Base-by-base conservation (phyloP, 2,113 vertebrate species). In the Podarcis muralis region DNA sequence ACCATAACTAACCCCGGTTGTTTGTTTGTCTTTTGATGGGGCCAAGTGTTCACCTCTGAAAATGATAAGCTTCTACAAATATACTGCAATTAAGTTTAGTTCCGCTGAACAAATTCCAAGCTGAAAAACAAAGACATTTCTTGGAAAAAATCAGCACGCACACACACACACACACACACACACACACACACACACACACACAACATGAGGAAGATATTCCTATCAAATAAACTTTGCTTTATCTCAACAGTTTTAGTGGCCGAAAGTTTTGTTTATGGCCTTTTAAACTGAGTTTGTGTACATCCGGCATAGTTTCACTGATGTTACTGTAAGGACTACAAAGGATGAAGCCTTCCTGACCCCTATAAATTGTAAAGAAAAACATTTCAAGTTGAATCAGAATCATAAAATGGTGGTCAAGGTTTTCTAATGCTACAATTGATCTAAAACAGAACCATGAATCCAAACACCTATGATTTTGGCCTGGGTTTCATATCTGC, bases 41-140 rank as follows among this genome's bases (percentile, higher is more conserved):
- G 78, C 15, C 3, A 78, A 85, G 77, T 5, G 22, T 9, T 57
- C 4, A 40, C 6, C 1, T 65, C 40, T 13, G 66, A 53, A 88
- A 88, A 1, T 71, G 91, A 76, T 88, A 37, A 81, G 40, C 53
- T 8, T 5, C n/a, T 25, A 48, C 3, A 87, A 88, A 79, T 83
- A 35, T 78, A 0, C 1, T 5, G 6, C 68, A 3, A 6, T 8
- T 62, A 6, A 11, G 16, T 89, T 89, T 6, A 37, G 0, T 48
- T 1, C 4, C 81, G 66, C 35, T 48, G 1, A 90, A 88, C 4
- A 82, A 86, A 88, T 71, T 71, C 2, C 22, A 27, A 72, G 6
- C 35, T 81, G 2, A 13, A 74, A 81, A 92, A 53, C 2, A 78
- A 86, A 91, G 65, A 0, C 6, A 13, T 72, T 86, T 66, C 11